These are phyloP conservation scores for roundworm (Caenorhabditis elegans) DNA, from an alignment of 1,140 invertebrate genomes.

Conservation along the genomic window WBcel235 BX284606.5:10187001-10187500, in stretches of 20 bases:
- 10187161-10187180: constrained; percentile 11
- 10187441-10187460: neutral
- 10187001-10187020: constrained; percentile 53
- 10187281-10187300: neutral
- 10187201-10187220: constrained; percentile 3
- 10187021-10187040: neutral
- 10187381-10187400: neutral
- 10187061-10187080: neutral
- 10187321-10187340: neutral
- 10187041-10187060: neutral
- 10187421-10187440: neutral
- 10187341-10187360: neutral
- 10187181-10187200: constrained; percentile 21
- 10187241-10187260: neutral
- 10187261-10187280: neutral
- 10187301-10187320: neutral
- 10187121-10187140: neutral
- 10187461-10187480: constrained; percentile 54
- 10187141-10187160: constrained; percentile 38
- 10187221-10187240: neutral
- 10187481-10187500: constrained; percentile 54
- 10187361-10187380: neutral
- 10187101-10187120: constrained; percentile 5
- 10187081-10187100: constrained; percentile 7
- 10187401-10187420: neutral